Conservation (phyloP, 2,888 invertebrate genomes). For the Sarcophaga variegata region DNA sequence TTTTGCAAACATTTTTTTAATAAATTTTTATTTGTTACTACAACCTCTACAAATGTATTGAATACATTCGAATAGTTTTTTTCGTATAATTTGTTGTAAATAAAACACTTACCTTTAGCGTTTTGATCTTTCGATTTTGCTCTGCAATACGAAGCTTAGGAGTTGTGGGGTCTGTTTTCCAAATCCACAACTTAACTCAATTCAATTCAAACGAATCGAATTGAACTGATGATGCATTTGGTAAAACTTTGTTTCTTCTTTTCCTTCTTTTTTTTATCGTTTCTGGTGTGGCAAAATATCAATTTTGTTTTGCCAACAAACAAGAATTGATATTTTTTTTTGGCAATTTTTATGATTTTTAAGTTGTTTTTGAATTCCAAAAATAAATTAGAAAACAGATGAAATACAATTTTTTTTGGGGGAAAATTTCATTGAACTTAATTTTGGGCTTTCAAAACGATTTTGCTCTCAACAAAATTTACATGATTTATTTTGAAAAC, state of each 20-base stretch:
- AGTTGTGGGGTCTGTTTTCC: neutral
- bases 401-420: constrained; percentile 19
- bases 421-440: neutral
- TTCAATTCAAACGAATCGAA: constrained; percentile 31
- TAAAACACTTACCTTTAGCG: constrained; percentile 58
- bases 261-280: neutral
- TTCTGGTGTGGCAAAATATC: constrained; percentile 27
- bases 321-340: constrained; percentile 56
- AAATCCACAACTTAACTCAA: no score
- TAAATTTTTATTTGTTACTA: constrained; percentile 8
- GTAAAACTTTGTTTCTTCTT: constrained; percentile 9
- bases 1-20: constrained; percentile 19
- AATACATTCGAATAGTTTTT: neutral
- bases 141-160: constrained; percentile 16
- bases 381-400: constrained; percentile 35
- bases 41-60: no score
- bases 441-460: constrained; percentile 63
- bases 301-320: constrained; percentile 51
- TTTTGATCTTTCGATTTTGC: constrained; percentile 11
- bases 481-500: constrained; percentile 65
- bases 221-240: constrained; percentile 51
- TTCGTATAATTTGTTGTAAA: constrained; percentile 15
- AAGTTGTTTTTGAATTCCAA: neutral
- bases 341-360: constrained; percentile 7
- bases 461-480: constrained; percentile 66